Evolutionary conservation across 2,888 invertebrate species (phyloP), one percentile per base, ranked within the genome.

Genomic region (Callyntrura sp.): DNA sequence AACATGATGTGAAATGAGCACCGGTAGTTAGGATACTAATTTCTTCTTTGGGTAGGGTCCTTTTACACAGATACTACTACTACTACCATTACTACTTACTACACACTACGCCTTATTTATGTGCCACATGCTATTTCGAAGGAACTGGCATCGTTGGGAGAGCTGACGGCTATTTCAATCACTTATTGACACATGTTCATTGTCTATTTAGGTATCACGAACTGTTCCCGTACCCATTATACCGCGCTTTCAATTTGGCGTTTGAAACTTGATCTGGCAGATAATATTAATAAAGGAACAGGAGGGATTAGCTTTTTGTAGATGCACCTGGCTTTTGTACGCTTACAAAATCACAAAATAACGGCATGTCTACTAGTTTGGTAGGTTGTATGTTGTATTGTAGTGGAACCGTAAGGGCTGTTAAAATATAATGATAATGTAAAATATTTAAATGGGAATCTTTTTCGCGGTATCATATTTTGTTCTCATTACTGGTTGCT

Each of bases 1-100:
- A 76, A 51, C 51, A 25, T 48, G 23, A 76, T 25, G 51, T 76
- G 76, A 76, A 48, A 48, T 76, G 76, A 25, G 23, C 23, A 76
- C 76, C 48, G 76, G 76, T 76, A 76, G 51, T 17, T 43, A 25
- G 76, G 76, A 20, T 76, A 20, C 51, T 51, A 76, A 76, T 76
- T 76, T 76, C 25, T 51, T 70, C 17, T 70, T 45, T 43, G 17
- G 20, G 70, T 17, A 17, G 45, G 43, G 45, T 70, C 17, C 8
- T 8, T 20, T 60, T 60, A 17, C 17, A 60, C 17, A 60, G 8
- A 51, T 2, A 51, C 51, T n/a, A 51, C 51, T n/a, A 60, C 17
- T n/a, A n/a, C n/a, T n/a, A n/a, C n/a, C n/a, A n/a, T n/a, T n/a
- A n/a, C n/a, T n/a, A 12, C 35, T 68, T 68, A 35, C 4, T 17